A percentile compares a stretch with the other conserved stretches of the same genome.
phyloP scores from a whole-genome alignment of 2,113 vertebrate species.

The Carlito syrichta region DNA sequence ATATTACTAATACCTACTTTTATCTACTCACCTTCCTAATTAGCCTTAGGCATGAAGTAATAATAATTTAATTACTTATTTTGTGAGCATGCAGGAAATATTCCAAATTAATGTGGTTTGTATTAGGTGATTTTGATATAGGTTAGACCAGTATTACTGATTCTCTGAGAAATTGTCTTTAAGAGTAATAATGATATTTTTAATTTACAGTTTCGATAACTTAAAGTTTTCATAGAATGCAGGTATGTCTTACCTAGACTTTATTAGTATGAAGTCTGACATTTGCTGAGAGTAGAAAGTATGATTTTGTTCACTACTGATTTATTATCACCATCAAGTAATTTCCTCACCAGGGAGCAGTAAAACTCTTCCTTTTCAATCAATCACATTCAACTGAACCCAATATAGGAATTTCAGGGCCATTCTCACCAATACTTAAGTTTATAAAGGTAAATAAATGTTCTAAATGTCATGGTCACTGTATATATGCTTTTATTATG shows the following conservation, averaged over 20 bases:
- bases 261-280: neutral
- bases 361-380: neutral
- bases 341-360: neutral
- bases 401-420: neutral
- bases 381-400: neutral
- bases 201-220: neutral
- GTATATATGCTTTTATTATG: neutral
- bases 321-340: neutral
- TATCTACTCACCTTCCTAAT: neutral
- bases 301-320: neutral
- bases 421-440: neutral
- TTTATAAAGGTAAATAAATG: neutral
- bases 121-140: neutral
- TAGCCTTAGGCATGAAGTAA: neutral
- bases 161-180: neutral
- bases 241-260: fast-evolving
- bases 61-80: neutral
- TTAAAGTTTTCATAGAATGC: neutral
- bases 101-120: neutral
- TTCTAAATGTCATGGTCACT: neutral
- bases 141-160: neutral
- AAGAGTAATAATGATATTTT: neutral
- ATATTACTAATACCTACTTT: neutral
- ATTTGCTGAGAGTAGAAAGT: neutral
- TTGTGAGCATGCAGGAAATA: neutral